phyloP scores from a whole-genome alignment of 1,140 invertebrate genomes.

The Lasioglossum albipes region DNA sequence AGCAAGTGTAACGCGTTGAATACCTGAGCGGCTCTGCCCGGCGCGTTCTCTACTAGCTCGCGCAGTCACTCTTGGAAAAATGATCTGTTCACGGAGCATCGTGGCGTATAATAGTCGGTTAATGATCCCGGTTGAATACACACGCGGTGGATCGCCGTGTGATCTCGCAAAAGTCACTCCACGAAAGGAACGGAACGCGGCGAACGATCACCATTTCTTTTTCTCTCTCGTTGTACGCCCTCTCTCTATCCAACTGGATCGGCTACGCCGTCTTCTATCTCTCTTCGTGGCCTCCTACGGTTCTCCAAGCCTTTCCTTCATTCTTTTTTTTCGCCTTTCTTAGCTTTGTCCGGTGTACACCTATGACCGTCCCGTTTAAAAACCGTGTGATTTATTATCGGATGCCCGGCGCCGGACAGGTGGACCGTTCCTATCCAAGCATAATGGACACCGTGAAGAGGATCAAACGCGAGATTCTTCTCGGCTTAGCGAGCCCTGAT shows the following conservation, averaged over 20 bases:
- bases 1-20: slow-evolving; percentile 64
- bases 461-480: slow-evolving; percentile 37
- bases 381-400: slow-evolving; percentile 63
- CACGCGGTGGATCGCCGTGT: slow-evolving; percentile 57
- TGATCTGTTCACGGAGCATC: slow-evolving; percentile 43
- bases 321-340: neutral
- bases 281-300: slow-evolving; percentile 27
- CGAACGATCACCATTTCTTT: slow-evolving; percentile 18
- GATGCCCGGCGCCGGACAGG: slow-evolving; percentile 56
- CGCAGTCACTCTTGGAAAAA: slow-evolving; percentile 39
- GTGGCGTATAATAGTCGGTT: slow-evolving; percentile 61
- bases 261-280: slow-evolving; percentile 12
- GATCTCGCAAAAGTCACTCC: slow-evolving; percentile 46
- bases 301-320: slow-evolving; percentile 12
- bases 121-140: slow-evolving; percentile 64
- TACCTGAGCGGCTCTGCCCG: slow-evolving; percentile 38
- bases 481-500: slow-evolving; percentile 35
- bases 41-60: neutral
- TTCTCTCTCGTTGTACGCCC: neutral
- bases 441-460: slow-evolving; percentile 51
- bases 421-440: slow-evolving; percentile 55
- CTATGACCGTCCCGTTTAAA: slow-evolving; percentile 46
- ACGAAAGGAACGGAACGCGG: slow-evolving; percentile 1
- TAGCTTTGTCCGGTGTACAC: neutral
- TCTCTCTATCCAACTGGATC: neutral